Evolutionary conservation across 2,888 invertebrate genomes (phyloP), one percentile per base, ranked within the genome.

Genomic region (Cosmorhoe ocellata): DNA sequence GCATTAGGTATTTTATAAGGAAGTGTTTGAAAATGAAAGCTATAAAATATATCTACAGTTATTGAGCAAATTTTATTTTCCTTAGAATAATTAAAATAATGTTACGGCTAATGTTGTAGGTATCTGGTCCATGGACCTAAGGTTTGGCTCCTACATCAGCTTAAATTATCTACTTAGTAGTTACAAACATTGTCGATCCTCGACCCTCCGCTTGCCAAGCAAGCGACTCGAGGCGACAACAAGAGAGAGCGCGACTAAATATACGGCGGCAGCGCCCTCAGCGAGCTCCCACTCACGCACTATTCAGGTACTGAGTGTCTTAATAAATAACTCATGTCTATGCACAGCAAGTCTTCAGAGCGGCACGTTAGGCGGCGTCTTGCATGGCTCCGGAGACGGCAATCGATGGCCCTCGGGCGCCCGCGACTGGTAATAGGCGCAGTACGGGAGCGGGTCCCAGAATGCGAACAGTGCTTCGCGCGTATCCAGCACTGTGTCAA

Each of bases 371-470:
- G 90, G 89, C 26, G 90, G 90, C 45, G 89, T 92, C 85, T 81
- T 92, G 87, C 82, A 92, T 66, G 84, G 92, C 82, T 86, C 92
- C 69, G 81, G 89, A 50, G 82, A 89, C 59, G 81, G 91, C 70
- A 77, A 81, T 74, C 80, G 84, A 69, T 79, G 77, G 58, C 82
- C 84, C 22, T 79, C 83, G 31, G 96, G 95, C 64, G 94, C 77
- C 69, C 96, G 94, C 65, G 96, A 93, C 74, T 95, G 95, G 81
- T 96, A 96, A 75, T 95, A 96, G 1, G 95, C 96, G 71, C 95
- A 96, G 74, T 96, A 96, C 0, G 96, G 96, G 65, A 96, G 75
- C 3, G 96, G 96, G 73, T 96, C 96, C 96, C 96, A 96, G 69
- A 94, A 94, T 3, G 94, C 92, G 70, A 96, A 96, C 0, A 96